Conservation (phyloP, 2,888 invertebrate species). For the Amphipoea oculea region DNA sequence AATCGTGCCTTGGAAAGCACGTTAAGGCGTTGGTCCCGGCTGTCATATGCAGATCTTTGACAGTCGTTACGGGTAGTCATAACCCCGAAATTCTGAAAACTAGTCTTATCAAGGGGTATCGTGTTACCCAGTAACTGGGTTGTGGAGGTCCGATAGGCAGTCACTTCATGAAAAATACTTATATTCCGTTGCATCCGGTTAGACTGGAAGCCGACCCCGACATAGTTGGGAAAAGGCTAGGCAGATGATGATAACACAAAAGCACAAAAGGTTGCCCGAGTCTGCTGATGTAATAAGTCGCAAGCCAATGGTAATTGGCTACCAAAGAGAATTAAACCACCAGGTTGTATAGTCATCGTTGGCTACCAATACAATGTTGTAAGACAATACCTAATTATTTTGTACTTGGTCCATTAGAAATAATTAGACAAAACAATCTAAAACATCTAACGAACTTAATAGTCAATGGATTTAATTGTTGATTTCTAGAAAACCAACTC, state of each 20-base stretch:
- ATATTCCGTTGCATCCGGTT: background rate
- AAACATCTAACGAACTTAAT: background rate
- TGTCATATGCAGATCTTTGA: background rate
- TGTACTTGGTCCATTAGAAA: background rate
- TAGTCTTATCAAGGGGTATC: background rate
- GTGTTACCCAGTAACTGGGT: background rate
- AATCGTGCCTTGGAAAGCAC: background rate
- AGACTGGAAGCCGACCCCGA: background rate
- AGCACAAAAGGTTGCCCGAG: background rate
- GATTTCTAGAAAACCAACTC: background rate
- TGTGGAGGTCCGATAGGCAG: background rate
- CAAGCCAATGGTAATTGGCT: too few relatives aligned
- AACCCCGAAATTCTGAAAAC: background rate
- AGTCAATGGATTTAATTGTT: background rate
- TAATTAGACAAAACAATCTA: background rate
- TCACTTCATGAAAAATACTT: background rate
- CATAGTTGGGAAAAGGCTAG: background rate
- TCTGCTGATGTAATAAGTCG: background rate
- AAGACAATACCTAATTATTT: background rate
- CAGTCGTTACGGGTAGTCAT: background rate
- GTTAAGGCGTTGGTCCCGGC: background rate
- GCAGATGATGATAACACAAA: slow-evolving; percentile 1
- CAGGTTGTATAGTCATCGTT: background rate
- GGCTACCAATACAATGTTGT: background rate
- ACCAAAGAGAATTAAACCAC: too few relatives aligned